These are phyloP conservation scores for Eolophus roseicapilla DNA, from an alignment of 2,113 vertebrate species.

Conservation along the genomic window DNA sequence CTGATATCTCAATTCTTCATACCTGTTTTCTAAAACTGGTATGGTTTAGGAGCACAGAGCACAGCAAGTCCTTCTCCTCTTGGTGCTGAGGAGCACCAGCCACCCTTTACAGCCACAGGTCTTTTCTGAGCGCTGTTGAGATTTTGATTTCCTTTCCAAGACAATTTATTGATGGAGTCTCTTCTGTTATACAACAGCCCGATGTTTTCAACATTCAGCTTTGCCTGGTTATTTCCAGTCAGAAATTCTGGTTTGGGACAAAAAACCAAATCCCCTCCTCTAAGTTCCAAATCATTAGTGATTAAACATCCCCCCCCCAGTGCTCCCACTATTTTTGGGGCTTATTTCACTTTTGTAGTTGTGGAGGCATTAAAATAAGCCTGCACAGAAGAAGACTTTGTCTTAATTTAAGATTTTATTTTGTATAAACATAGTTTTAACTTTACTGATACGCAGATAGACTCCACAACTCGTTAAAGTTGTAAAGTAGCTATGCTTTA, in stretches of 20 bases:
- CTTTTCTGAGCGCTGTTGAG: not conserved
- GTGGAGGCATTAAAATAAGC: not conserved
- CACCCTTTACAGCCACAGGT: not conserved
- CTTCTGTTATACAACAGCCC: not conserved
- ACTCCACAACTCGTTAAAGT: too few species aligned
- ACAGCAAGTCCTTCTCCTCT: not conserved
- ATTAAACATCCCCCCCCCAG: not conserved
- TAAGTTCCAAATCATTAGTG: not conserved
- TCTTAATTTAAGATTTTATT: not conserved
- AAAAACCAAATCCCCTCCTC: not conserved
- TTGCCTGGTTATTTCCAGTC: not conserved
- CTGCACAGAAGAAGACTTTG: not conserved
- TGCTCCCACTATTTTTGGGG: not conserved
- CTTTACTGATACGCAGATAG: not conserved
- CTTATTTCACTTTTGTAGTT: not conserved
- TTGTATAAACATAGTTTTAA: not conserved
- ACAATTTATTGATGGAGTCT: not conserved
- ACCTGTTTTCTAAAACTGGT: not conserved
- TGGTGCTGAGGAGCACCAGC: accelerated
- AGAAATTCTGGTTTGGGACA: not conserved
- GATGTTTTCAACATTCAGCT: not conserved
- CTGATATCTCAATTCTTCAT: not conserved
- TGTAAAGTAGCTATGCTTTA: too few species aligned
- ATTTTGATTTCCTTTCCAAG: not conserved
- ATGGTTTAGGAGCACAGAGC: not conserved